Percentiles rank a stretch among this genome's conserved stretches.
phyloP scores from a whole-genome alignment of 2,888 invertebrate genomes.

The Epirrhoe alternata region DNA sequence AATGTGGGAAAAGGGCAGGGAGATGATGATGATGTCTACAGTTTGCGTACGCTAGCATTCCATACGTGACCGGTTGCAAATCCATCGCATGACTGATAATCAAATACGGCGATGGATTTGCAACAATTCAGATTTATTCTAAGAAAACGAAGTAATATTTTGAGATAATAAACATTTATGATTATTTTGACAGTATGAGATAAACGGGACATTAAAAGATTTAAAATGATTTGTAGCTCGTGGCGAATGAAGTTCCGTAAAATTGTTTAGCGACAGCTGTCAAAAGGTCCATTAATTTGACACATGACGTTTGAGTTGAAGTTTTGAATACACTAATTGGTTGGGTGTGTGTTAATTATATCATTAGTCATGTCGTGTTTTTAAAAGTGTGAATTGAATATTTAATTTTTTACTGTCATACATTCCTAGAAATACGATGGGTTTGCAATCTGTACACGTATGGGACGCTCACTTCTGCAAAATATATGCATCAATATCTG shows the following conservation, averaged over 20 bases:
- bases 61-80: too few species aligned
- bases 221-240: conserved; percentile 23
- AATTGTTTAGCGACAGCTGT: conserved; percentile 33
- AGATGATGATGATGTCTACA: too few species aligned
- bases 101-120: too few species aligned
- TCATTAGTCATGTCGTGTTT: conserved; percentile 12
- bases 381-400: conserved; percentile 9
- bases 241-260: conserved; percentile 23
- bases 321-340: conserved; percentile 29
- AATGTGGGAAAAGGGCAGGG: too few species aligned
- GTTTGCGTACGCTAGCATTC: too few species aligned
- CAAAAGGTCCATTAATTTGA: conserved; percentile 34
- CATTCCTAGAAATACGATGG: too few species aligned
- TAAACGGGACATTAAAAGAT: conserved; percentile 15
- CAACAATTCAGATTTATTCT: conserved; percentile 1
- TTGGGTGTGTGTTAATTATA: conserved; percentile 25
- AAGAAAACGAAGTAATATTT: neutral
- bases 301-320: conserved; percentile 32
- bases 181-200: conserved; percentile 27
- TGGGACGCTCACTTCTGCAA: too few species aligned
- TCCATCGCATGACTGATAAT: too few species aligned
- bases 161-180: neutral
- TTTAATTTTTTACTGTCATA: neutral
- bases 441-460: too few species aligned
- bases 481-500: too few species aligned